Base-by-base conservation (phyloP, 1,140 invertebrate genomes). In the Pemphigus obesinymphae region DNA sequence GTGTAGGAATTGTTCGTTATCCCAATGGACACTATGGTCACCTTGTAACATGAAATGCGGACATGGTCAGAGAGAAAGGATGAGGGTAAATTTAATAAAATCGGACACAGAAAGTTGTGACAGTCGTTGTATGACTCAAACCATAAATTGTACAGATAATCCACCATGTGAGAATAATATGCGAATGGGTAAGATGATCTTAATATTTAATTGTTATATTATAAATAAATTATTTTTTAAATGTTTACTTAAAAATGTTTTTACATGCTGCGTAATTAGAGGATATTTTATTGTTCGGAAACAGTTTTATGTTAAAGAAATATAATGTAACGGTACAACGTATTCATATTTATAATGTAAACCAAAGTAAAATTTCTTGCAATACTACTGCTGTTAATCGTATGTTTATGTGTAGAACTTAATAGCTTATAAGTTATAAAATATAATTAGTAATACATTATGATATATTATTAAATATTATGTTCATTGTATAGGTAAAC, bases 31-130 rank as follows among this genome's bases (percentile, higher is more conserved):
- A 26, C 86, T 89, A 48, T 97, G 94, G 94, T 92, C 92, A 8
- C 90, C 93, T 83, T 97, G 95, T 87, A 94, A 94, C 0, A 91
- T 90, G 1, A 92, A 92, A 11, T 97, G 96, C 86, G 95, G 95
- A 1, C 88, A 92, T 48, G 96, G 95, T 1, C 87, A 93, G 53
- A 90, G 89, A 85, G 92, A 93, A 87, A 88, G 95, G 43, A 91
- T 90, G 0, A 75, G 84, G 20, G 8, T 37, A 7, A 50, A 48
- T 34, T 53, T 70, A 23, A 26, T 13, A 26, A 11, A 37, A 20
- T 7, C 26, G 8, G 66, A 37, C n/a, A 7, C 34, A 20, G 23
- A 45, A 2, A 37, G 72, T 15, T 82, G 82, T 29, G 50, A 73
- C n/a, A 23, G 11, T 29, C 50, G 48, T 17, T 73, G 66, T 72